Evolutionary conservation across 2,113 vertebrate species (phyloP).

Genomic region (Nicator chloris): DNA sequence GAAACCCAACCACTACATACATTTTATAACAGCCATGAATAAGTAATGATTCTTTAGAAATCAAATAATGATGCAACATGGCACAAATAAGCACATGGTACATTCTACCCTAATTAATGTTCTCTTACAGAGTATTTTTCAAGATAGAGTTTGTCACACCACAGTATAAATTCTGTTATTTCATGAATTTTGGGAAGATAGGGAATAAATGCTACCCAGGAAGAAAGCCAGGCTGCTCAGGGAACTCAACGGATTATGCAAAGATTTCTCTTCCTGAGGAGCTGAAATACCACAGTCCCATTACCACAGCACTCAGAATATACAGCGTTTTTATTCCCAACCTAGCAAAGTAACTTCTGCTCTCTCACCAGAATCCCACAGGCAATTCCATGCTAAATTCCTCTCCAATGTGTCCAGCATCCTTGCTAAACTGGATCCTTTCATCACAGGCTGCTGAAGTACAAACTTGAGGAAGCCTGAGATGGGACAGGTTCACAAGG

Average conservation of each 20-base stretch:
- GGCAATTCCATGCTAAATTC: not conserved
- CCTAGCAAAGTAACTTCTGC: not conserved
- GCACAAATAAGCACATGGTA: not conserved
- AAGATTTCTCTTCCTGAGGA: not conserved
- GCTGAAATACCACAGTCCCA: not conserved
- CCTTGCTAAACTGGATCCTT: not conserved
- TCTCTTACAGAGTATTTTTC: not conserved
- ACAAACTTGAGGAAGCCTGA: not conserved
- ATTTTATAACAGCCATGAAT: not conserved
- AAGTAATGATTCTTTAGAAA: not conserved
- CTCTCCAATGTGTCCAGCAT: not conserved
- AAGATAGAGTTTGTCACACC: not conserved
- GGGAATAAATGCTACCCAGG: not conserved
- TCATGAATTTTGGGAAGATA: not conserved
- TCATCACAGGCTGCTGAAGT: not conserved
- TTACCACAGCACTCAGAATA: not conserved
- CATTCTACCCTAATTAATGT: not conserved
- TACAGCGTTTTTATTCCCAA: not conserved
- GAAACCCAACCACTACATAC: not conserved
- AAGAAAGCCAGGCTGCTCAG: not conserved
- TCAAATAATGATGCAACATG: not conserved
- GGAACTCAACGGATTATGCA: not conserved
- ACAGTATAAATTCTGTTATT: not conserved
- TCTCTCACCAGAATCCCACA: not conserved
- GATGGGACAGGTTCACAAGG: not conserved